Conservation (phyloP, 2,888 invertebrate genomes). For the Thalpophila matura region DNA sequence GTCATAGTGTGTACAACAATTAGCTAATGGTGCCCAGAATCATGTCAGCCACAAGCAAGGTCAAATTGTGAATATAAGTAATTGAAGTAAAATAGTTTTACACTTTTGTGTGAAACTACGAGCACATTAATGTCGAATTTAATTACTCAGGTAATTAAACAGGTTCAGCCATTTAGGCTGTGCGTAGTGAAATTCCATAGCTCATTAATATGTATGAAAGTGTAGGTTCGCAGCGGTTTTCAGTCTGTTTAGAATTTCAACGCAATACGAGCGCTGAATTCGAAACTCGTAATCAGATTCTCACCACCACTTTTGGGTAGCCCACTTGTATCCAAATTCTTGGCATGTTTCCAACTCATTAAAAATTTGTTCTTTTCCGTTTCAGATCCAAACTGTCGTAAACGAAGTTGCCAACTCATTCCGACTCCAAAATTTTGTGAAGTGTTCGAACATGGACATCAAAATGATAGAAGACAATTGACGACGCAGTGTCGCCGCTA, state of each 20-base stretch:
- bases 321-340: conserved; percentile 10
- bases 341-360: conserved; percentile 48
- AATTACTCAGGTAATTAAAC: conserved; percentile 27
- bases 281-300: conserved; percentile 34
- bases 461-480: conserved; percentile 86
- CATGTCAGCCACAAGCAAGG: conserved; percentile 10
- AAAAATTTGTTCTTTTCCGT: conserved; percentile 62
- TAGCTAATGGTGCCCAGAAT: conserved; percentile 41
- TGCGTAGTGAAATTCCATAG: conserved; percentile 16
- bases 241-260: conserved; percentile 30
- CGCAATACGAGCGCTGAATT: conserved; percentile 25
- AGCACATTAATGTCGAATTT: conserved; percentile 6
- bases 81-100: conserved; percentile 11
- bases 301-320: conserved; percentile 8
- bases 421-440: conserved; percentile 33
- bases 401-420: conserved; percentile 24
- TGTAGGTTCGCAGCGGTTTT: conserved; percentile 9
- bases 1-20: conserved; percentile 17
- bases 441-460: conserved; percentile 53
- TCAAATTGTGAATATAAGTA: conserved; percentile 13
- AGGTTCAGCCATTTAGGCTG: conserved; percentile 5
- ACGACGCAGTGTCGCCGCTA: conserved; percentile 56
- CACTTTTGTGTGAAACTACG: conserved; percentile 7
- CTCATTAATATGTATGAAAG: conserved; percentile 30
- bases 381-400: conserved; percentile 68